Conservation (phyloP, 1,140 invertebrate genomes). For the Ceratoteleas bidentatus region DNA sequence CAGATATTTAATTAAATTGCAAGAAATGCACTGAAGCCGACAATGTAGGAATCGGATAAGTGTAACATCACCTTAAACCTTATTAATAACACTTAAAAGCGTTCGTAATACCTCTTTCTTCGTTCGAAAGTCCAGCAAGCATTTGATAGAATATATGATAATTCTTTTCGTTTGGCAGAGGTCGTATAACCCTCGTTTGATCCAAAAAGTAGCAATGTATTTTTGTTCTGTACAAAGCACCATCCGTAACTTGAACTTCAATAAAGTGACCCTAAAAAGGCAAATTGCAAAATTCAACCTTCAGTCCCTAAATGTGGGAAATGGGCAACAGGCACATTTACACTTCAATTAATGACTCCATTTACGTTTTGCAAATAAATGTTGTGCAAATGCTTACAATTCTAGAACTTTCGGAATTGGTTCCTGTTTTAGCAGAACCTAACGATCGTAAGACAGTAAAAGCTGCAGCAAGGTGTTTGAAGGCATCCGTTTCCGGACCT, state of each 20-base stretch:
- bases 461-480: slow-evolving; percentile 96
- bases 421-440: slow-evolving; percentile 93
- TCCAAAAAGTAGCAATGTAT: slow-evolving; percentile 98
- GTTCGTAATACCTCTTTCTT: slow-evolving; percentile 88
- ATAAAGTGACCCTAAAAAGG: slow-evolving; percentile 93
- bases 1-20: no score
- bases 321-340: no score
- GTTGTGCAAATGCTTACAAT: no score
- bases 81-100: no score
- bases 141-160: slow-evolving; percentile 99
- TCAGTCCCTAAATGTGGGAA: no score
- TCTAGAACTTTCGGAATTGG: slow-evolving; percentile 95
- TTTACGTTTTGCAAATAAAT: no score
- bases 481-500: slow-evolving; percentile 96
- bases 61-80: no score
- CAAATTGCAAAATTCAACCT: slow-evolving; percentile 81
- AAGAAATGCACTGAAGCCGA: no score
- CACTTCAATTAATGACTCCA: no score
- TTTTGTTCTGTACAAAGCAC: slow-evolving; percentile 95
- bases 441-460: slow-evolving; percentile 96
- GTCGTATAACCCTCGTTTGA: slow-evolving; percentile 93
- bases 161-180: slow-evolving; percentile 93
- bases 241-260: slow-evolving; percentile 97
- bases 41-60: no score
- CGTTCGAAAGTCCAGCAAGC: slow-evolving; percentile 92